A percentile compares a stretch with the other conserved stretches of the same genome.
phyloP scores from a whole-genome alignment of 2,888 invertebrate species.

The Boloria selene region DNA sequence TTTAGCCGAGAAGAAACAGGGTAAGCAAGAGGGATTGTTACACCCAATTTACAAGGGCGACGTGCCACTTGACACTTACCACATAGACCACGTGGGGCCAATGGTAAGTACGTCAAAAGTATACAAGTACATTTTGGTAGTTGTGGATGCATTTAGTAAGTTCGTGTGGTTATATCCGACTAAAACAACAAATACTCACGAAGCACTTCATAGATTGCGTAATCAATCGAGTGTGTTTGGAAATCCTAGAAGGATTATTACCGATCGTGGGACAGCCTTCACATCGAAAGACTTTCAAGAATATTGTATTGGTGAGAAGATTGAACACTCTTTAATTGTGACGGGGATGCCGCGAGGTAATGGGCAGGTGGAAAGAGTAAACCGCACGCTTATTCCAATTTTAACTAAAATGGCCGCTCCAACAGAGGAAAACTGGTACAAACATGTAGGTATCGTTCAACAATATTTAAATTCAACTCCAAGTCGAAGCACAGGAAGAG shows the following conservation, averaged over 20 bases:
- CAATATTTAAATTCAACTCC: constrained; percentile 39
- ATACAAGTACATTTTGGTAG: constrained; percentile 50
- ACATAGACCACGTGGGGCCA: constrained; percentile 54
- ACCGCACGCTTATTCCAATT: constrained; percentile 36
- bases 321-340: constrained; percentile 32
- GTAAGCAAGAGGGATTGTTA: constrained; percentile 50
- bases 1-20: constrained; percentile 35
- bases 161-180: constrained; percentile 52
- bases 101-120: constrained; percentile 46
- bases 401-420: constrained; percentile 38
- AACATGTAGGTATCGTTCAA: constrained; percentile 28
- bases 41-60: constrained; percentile 50
- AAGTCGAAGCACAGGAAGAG: constrained; percentile 40
- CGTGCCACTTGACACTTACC: constrained; percentile 47
- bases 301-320: constrained; percentile 35
- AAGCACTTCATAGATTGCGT: constrained; percentile 48
- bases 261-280: constrained; percentile 26
- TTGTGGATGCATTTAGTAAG: constrained; percentile 52
- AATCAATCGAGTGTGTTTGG: constrained; percentile 45
- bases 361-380: constrained; percentile 40
- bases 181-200: constrained; percentile 47
- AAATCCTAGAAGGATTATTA: constrained; percentile 36
- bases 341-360: constrained; percentile 14
- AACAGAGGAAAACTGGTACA: constrained; percentile 36
- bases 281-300: constrained; percentile 34